A percentile compares a stretch with the other conserved stretches of the same genome.
phyloP scores from a whole-genome alignment of 2,888 invertebrate species.

The Cenopis cana region DNA sequence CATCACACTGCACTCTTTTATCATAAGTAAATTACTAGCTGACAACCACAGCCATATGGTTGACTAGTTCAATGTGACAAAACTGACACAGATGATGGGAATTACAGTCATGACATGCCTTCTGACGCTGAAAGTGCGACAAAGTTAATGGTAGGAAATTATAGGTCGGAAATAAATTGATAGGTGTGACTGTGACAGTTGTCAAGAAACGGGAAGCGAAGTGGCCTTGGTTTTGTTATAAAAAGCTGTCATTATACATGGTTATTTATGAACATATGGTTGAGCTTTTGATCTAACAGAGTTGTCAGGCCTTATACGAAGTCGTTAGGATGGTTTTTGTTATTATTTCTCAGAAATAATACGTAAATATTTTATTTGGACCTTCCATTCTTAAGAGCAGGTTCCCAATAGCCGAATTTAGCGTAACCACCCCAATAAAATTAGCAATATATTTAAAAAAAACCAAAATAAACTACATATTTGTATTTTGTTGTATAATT shows the following conservation, averaged over 20 bases:
- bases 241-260: constrained; percentile 18
- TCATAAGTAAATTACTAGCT: constrained; percentile 78
- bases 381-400: no score
- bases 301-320: background rate
- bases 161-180: constrained; percentile 36
- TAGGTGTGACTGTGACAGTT: constrained; percentile 36
- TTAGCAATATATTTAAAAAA: no score
- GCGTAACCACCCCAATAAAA: background rate
- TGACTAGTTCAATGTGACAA: constrained; percentile 60
- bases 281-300: background rate
- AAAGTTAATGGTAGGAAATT: constrained; percentile 31
- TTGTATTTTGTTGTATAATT: no score
- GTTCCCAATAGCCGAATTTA: no score
- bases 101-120: constrained; percentile 46
- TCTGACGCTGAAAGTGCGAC: constrained; percentile 34
- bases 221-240: constrained; percentile 11
- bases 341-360: no score
- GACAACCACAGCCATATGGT: constrained; percentile 77
- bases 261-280: background rate
- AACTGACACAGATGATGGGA: constrained; percentile 76
- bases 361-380: no score
- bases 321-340: background rate
- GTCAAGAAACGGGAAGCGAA: constrained; percentile 13
- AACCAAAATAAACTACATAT: no score
- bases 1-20: constrained; percentile 70